Percentiles rank a stretch among this genome's conserved stretches.
phyloP scores from a whole-genome alignment of 2,113 vertebrate genomes.

The Bucco capensis region DNA sequence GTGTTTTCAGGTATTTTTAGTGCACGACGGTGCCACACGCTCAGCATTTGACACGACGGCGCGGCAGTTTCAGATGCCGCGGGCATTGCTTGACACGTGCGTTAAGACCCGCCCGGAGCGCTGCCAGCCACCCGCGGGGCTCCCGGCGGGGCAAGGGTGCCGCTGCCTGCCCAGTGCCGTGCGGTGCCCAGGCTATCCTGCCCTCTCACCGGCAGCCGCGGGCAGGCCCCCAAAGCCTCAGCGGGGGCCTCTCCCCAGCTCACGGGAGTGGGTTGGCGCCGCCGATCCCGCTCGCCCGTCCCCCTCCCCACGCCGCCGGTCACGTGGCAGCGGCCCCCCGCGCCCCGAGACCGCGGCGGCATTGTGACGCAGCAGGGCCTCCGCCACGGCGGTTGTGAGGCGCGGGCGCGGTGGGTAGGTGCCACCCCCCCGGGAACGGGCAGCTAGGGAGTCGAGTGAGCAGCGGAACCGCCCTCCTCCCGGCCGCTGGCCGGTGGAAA shows the following conservation, averaged over 20 bases:
- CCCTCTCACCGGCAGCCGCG: too few species aligned
- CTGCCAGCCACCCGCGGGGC: background rate
- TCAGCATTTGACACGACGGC: background rate
- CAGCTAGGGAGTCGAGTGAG: background rate
- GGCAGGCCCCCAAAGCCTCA: background rate
- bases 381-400: background rate
- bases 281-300: background rate
- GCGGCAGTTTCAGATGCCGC: background rate
- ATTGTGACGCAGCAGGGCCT: slow-evolving; percentile 15
- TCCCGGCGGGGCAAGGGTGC: background rate
- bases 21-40: slow-evolving; percentile 6
- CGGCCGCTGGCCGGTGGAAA: background rate
- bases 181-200: background rate
- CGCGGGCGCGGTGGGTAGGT: background rate
- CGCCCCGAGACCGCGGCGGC: background rate
- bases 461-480: background rate
- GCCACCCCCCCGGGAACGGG: background rate
- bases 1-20: slow-evolving; percentile 52
- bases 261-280: background rate
- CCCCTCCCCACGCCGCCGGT: background rate
- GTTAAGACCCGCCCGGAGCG: background rate
- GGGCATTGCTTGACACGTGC: background rate
- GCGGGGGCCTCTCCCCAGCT: background rate
- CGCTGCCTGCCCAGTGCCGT: background rate
- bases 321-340: background rate